Percentiles rank a stretch among this genome's conserved stretches.
These are phyloP conservation scores for Pampusana beccarii DNA, from an alignment of 2,113 vertebrate genomes.

Conservation along the genomic window DNA sequence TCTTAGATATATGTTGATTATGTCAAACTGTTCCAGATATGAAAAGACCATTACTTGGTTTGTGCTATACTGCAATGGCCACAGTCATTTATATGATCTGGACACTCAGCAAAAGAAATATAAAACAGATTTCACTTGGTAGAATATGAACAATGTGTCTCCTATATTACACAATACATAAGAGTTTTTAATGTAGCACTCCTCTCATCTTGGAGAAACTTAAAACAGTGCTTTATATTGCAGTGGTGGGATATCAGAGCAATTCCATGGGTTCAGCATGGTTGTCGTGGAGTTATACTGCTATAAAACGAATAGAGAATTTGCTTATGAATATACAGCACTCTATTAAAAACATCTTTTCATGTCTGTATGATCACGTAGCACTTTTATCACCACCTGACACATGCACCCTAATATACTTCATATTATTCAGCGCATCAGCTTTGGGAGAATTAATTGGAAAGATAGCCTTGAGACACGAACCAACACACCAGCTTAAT, in stretches of 20 bases:
- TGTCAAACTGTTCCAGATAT: neutral
- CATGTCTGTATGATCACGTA: neutral
- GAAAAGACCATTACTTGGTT: neutral
- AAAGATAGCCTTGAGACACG: neutral
- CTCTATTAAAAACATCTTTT: neutral
- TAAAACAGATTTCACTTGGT: constrained; percentile 6
- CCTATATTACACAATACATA: neutral
- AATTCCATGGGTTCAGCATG: neutral
- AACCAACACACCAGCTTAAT: neutral
- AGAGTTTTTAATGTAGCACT: neutral
- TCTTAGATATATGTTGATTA: neutral
- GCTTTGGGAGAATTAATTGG: constrained; percentile 11
- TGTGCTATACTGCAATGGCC: neutral
- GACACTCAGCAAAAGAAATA: constrained; percentile 12
- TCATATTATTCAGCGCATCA: neutral
- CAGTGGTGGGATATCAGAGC: neutral
- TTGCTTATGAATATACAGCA: neutral
- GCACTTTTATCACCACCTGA: neutral
- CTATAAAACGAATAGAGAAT: neutral
- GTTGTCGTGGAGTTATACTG: neutral
- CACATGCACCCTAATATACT: neutral
- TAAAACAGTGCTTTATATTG: neutral
- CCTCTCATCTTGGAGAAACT: neutral
- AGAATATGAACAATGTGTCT: constrained; percentile 3
- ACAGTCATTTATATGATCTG: neutral